Evolutionary conservation across 2,797 vertebrate species (phyloP).

Genomic region (Podargus strigoides): DNA sequence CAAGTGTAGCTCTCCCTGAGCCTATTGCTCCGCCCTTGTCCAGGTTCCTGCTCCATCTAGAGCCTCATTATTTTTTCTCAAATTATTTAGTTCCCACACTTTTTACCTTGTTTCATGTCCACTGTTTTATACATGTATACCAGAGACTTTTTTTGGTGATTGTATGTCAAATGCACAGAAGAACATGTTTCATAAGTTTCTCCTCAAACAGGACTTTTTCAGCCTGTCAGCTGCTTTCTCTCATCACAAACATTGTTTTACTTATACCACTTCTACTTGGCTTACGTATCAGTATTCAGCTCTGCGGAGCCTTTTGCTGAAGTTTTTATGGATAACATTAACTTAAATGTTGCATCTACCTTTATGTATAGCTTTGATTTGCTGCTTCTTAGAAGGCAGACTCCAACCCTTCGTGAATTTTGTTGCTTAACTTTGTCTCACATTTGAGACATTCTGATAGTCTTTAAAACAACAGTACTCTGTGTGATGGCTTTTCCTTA

Average conservation of each 20-base stretch:
- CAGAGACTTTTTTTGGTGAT: neutral
- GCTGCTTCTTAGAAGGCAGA: neutral
- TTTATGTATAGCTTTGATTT: neutral
- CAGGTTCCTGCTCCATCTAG: neutral
- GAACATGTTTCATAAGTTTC: neutral
- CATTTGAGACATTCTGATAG: neutral
- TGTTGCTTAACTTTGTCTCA: neutral
- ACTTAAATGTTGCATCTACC: neutral
- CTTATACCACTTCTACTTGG: accelerated
- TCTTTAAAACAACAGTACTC: neutral
- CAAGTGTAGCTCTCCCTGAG: neutral
- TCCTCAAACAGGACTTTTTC: neutral
- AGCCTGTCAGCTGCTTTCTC: neutral
- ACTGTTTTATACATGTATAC: accelerated
- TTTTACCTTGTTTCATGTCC: neutral
- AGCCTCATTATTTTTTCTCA: neutral
- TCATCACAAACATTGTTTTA: neutral
- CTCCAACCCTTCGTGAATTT: neutral
- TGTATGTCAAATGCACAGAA: accelerated
- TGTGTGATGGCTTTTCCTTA: neutral
- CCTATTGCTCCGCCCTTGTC: neutral
- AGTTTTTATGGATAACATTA: neutral
- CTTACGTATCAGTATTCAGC: neutral
- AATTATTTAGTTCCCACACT: neutral
- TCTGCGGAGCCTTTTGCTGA: neutral